These are phyloP conservation scores for Ornithoptera priamus DNA, from an alignment of 2,888 invertebrate genomes.

Conservation along the genomic window DNA sequence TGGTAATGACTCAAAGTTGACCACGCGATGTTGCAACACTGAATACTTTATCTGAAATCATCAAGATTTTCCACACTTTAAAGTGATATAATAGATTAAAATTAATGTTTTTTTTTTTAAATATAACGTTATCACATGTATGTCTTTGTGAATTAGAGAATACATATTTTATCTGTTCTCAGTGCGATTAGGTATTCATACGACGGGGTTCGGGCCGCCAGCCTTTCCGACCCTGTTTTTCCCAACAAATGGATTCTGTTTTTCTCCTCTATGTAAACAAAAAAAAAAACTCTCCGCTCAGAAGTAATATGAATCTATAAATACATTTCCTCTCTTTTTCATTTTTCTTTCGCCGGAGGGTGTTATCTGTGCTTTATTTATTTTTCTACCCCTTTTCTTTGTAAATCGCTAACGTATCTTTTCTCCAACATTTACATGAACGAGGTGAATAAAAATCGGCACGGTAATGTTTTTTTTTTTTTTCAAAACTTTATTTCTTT, in stretches of 20 bases:
- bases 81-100: not conserved
- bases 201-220: constrained; percentile 49
- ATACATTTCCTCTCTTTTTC: constrained; percentile 36
- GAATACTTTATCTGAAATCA: no score
- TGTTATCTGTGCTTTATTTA: constrained; percentile 21
- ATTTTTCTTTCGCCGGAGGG: constrained; percentile 26
- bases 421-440: constrained; percentile 7
- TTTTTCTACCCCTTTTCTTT: constrained; percentile 20
- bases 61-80: no score
- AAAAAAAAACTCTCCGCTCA: constrained; percentile 51
- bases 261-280: constrained; percentile 60
- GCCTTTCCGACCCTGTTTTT: constrained; percentile 42
- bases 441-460: constrained; percentile 42
- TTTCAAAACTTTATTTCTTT: constrained; percentile 75
- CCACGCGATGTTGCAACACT: no score
- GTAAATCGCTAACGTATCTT: constrained; percentile 17
- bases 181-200: constrained; percentile 70
- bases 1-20: no score
- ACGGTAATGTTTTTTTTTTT: constrained; percentile 49
- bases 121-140: constrained; percentile 41
- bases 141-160: constrained; percentile 63
- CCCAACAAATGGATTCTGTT: constrained; percentile 50
- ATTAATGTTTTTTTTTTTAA: not conserved
- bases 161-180: constrained; percentile 67
- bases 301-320: constrained; percentile 62